Evolutionary conservation across 2,113 vertebrate species (phyloP).

Genomic region (Dolichallabes microphthalmus): DNA sequence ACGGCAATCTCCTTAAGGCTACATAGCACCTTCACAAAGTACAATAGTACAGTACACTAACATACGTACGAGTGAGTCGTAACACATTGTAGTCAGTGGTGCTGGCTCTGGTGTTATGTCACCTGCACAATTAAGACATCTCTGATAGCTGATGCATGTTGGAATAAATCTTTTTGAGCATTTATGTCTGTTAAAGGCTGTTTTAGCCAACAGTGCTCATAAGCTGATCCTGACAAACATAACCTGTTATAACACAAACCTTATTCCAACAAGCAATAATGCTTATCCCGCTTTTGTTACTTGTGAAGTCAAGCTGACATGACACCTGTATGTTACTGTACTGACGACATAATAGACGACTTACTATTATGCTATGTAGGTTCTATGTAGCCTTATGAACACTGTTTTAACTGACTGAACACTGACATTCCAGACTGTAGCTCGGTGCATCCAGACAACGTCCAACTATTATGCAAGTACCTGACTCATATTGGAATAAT

Average conservation of each 20-base stretch:
- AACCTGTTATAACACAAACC: background rate
- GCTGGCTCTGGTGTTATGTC: background rate
- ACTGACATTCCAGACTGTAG: background rate
- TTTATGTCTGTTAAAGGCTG: background rate
- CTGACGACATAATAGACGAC: no score
- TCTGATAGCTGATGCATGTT: background rate
- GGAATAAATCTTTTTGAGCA: background rate
- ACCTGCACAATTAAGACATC: background rate
- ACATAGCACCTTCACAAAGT: background rate
- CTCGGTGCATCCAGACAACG: background rate
- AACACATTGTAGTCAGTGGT: background rate
- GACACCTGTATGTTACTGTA: background rate
- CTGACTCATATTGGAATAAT: background rate
- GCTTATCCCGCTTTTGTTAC: no score
- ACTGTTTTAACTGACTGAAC: no score
- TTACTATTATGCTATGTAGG: no score
- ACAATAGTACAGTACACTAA: background rate
- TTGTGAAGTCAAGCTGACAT: background rate
- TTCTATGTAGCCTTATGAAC: no score
- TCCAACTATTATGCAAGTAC: background rate
- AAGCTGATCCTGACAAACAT: background rate
- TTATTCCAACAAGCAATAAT: background rate
- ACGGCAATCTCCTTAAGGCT: background rate
- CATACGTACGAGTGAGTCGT: background rate
- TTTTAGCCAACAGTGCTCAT: background rate